Percentiles rank a stretch among this genome's conserved stretches.
These are phyloP conservation scores for Myopa testacea DNA, from an alignment of 2,888 invertebrate species.

Conservation along the genomic window DNA sequence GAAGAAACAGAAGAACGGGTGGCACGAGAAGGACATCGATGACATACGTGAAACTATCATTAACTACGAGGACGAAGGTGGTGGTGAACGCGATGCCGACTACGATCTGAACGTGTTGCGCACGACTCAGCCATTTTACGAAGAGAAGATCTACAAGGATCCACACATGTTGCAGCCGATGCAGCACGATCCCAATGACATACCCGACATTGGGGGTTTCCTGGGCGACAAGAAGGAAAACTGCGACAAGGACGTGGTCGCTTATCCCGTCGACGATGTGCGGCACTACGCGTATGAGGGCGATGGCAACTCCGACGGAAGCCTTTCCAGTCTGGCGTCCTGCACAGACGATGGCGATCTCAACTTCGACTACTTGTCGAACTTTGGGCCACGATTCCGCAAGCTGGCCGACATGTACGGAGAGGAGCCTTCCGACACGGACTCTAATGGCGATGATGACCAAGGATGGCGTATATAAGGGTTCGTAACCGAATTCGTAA, in stretches of 20 bases:
- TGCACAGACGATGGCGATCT: conserved; percentile 94
- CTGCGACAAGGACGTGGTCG: conserved; percentile 91
- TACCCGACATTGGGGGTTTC: conserved; percentile 89
- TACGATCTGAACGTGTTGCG: conserved; percentile 68
- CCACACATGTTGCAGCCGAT: conserved; percentile 60
- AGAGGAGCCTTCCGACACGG: conserved; percentile 86
- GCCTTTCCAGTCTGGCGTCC: conserved; percentile 91
- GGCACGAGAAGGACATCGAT: conserved; percentile 92
- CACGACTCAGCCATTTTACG: conserved; percentile 66
- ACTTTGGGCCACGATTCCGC: conserved; percentile 95
- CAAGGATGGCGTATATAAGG: conserved; percentile 81
- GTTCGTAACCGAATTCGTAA: not conserved
- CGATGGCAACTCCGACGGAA: conserved; percentile 92
- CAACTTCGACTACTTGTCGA: conserved; percentile 93
- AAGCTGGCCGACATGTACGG: conserved; percentile 95
- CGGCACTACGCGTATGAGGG: conserved; percentile 98
- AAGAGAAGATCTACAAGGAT: conserved; percentile 68
- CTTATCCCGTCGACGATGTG: conserved; percentile 94
- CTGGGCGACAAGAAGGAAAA: conserved; percentile 89
- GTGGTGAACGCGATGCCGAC: conserved; percentile 94
- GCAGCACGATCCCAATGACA: conserved; percentile 70
- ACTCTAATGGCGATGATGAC: conserved; percentile 80
- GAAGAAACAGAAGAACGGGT: conserved; percentile 84
- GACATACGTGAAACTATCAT: conserved; percentile 98
- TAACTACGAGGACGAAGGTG: conserved; percentile 98